phyloP scores from a whole-genome alignment of 2,888 invertebrate genomes.

The Acanthococcus lagerstroemiae region DNA sequence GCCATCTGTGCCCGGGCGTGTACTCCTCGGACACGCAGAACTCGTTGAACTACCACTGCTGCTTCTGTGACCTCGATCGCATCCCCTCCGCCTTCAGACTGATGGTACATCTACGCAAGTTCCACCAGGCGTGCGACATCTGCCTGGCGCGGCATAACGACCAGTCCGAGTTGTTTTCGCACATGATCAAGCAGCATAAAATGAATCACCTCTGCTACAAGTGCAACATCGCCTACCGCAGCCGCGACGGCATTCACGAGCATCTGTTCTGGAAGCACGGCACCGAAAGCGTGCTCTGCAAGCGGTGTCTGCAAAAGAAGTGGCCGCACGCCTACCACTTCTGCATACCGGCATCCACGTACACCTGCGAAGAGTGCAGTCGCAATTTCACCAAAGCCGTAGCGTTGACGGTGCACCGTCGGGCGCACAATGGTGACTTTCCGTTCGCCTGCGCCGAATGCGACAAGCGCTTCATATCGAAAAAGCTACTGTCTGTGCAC shows the following conservation, averaged over 20 bases:
- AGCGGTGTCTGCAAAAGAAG: constrained; percentile 75
- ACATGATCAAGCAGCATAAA: constrained; percentile 78
- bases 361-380: constrained; percentile 71
- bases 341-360: constrained; percentile 67
- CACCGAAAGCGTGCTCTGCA: constrained; percentile 75
- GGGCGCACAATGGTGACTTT: constrained; percentile 60
- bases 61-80: constrained; percentile 63
- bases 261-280: constrained; percentile 90
- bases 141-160: constrained; percentile 72
- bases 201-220: constrained; percentile 76
- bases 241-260: constrained; percentile 77
- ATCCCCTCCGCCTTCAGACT: constrained; percentile 77
- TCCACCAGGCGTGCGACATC: constrained; percentile 76
- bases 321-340: constrained; percentile 90
- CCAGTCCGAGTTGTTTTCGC: constrained; percentile 70
- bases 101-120: constrained; percentile 77
- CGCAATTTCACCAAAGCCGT: constrained; percentile 64
- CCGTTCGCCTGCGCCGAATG: constrained; percentile 68
- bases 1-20: constrained; percentile 74
- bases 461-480: constrained; percentile 67
- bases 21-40: constrained; percentile 50
- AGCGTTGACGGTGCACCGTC: constrained; percentile 71
- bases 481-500: constrained; percentile 65
- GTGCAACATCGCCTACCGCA: constrained; percentile 77
- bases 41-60: constrained; percentile 68